Evolutionary conservation across 1,140 invertebrate genomes (phyloP).

Genomic region (Drosophila triauraria): DNA sequence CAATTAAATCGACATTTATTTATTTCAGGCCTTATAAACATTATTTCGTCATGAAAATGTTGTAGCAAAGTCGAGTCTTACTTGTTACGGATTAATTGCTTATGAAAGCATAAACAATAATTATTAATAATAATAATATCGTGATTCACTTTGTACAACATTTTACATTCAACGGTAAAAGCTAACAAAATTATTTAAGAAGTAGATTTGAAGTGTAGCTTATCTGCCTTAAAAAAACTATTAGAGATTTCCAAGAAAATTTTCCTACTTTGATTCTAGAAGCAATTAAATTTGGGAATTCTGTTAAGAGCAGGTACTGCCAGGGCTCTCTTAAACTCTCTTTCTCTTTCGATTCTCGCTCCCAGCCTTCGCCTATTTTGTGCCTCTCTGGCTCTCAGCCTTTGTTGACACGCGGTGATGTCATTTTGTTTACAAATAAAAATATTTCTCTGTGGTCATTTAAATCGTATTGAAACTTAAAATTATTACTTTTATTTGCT

Average conservation of each 20-base stretch:
- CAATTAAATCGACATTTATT: background rate
- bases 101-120: background rate
- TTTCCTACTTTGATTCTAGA: too few species aligned
- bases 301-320: background rate
- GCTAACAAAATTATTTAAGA: background rate
- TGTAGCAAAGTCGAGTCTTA: background rate
- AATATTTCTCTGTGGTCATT: background rate
- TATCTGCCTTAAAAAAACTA: background rate
- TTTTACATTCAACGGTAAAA: background rate
- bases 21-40: background rate
- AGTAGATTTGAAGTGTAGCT: background rate
- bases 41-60: background rate
- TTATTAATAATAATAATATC: too few species aligned
- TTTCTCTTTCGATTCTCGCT: background rate
- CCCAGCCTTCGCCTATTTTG: background rate
- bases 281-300: background rate
- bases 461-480: background rate
- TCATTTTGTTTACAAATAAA: constrained; percentile 54
- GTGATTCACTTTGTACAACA: background rate
- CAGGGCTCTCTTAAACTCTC: constrained; percentile 3
- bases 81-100: background rate
- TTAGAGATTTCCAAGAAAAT: background rate
- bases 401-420: constrained; percentile 31
- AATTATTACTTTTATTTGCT: background rate
- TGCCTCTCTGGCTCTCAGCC: background rate